Evolutionary conservation across 2,888 invertebrate genomes (phyloP).

Genomic region (Charanyca ferruginea): DNA sequence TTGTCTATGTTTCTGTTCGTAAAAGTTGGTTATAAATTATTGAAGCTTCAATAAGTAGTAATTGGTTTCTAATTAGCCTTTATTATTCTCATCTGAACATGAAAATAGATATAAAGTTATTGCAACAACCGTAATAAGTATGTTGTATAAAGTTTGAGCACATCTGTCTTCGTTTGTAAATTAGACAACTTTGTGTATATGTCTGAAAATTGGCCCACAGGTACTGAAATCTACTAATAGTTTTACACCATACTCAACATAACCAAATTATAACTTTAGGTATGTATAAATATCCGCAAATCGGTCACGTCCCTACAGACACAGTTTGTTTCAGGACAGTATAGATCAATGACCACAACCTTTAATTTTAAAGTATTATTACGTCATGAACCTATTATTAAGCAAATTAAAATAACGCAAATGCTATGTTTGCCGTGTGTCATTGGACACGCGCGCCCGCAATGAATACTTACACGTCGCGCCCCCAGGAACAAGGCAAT

Average conservation of each 20-base stretch:
- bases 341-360: conserved; percentile 8
- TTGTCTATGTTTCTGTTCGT: background rate
- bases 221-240: no score
- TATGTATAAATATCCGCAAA: conserved; percentile 30
- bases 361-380: conserved; percentile 32
- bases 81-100: background rate
- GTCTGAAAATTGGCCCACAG: no score
- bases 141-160: no score
- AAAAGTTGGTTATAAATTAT: background rate
- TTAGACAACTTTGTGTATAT: background rate
- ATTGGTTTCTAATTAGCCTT: background rate
- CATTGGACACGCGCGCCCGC: conserved; percentile 55
- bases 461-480: conserved; percentile 53
- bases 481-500: conserved; percentile 74
- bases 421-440: conserved; percentile 27
- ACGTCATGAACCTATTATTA: conserved; percentile 17
- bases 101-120: background rate
- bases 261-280: background rate
- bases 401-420: conserved; percentile 25
- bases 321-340: background rate
- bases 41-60: background rate
- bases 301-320: conserved; percentile 29
- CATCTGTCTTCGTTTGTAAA: background rate
- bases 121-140: no score
- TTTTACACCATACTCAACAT: no score